A percentile compares a stretch with the other conserved stretches of the same genome.
phyloP scores from a whole-genome alignment of 2,113 vertebrate genomes.

The Bagarius yarrelli region DNA sequence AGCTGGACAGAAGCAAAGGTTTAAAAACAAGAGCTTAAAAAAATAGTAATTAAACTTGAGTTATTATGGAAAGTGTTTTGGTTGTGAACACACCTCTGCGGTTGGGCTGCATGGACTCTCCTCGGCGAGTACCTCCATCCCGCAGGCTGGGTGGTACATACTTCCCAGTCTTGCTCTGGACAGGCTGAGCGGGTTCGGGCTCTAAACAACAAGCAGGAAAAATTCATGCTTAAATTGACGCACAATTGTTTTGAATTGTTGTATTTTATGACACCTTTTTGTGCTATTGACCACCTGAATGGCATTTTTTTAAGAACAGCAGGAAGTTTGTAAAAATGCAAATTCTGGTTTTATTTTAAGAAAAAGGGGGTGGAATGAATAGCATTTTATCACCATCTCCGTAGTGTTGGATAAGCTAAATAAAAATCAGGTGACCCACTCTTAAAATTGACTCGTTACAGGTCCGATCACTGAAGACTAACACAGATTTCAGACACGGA shows the following conservation, averaged over 20 bases:
- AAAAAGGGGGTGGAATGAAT: neutral
- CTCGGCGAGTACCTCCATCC: conserved; percentile 83
- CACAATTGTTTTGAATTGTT: neutral
- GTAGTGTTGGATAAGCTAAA: neutral
- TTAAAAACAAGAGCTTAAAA: too few relatives aligned
- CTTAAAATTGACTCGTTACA: too few relatives aligned
- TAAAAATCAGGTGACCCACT: too few relatives aligned
- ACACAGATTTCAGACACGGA: too few relatives aligned
- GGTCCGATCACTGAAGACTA: too few relatives aligned
- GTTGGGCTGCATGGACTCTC: conserved; percentile 96
- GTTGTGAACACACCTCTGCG: conserved; percentile 75
- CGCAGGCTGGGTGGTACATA: conserved; percentile 89
- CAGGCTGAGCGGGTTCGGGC: conserved; percentile 82
- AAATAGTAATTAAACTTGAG: too few relatives aligned
- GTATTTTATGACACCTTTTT: neutral
- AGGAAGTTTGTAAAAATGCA: neutral
- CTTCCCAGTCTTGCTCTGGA: conserved; percentile 89
- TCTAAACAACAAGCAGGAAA: conserved; percentile 61
- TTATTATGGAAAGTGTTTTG: neutral
- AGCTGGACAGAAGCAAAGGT: conserved; percentile 62
- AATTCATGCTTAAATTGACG: neutral
- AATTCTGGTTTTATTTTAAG: neutral
- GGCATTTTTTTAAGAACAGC: neutral
- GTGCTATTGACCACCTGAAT: neutral
- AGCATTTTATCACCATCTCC: neutral